Evolutionary conservation across 2,888 invertebrate species (phyloP), one percentile per base, ranked within the genome.

Genomic region (Aleiodes testaceus): DNA sequence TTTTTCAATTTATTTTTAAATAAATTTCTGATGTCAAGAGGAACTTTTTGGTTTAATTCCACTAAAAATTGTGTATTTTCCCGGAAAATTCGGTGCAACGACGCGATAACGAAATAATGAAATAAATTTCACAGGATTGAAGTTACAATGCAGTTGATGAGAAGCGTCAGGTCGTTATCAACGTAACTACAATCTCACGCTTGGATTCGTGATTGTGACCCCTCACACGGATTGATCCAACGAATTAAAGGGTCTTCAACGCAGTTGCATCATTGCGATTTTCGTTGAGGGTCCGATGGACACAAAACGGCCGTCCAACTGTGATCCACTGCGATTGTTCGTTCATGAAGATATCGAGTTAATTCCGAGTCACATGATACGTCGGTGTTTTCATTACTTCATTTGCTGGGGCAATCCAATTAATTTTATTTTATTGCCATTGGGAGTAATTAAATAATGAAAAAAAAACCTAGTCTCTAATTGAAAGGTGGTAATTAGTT

Each of bases 291-390:
- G 50, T 50, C 18, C 11, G 9, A 7, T 20, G 11, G 16, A 50
- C 50, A 50, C 16, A 20, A 6, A 11, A 12, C 2, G 53, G 53
- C 30, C 26, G 12, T 26, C 26, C 53, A 14, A 30, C 26, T 53
- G 53, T 53, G 53, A 30, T 30, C 4, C 7, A 53, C 53, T 53
- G 30, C 26, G 53, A 53, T 30, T 53, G 53, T n/a, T 53, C 53
- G 64, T 59, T 69, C 70, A 73, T 73, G 66, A 73, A 69, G 70
- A 73, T 69, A 75, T 69, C 66, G 64, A 75, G 66, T 71, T 71
- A 74, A 74, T 74, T 72, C 67, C 67, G 64, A 44, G 59, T 70
- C 65, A 42, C 68, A 61, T 36, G 36, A 36, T 36, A 36, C 36
- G 6, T 9, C 9, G 36, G 5, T 36, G 4, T 36, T 36, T 36